Evolutionary conservation across 2,797 vertebrate species (phyloP), one percentile per base, ranked within the genome.

Genomic region (Furcifer pardalis): DNA sequence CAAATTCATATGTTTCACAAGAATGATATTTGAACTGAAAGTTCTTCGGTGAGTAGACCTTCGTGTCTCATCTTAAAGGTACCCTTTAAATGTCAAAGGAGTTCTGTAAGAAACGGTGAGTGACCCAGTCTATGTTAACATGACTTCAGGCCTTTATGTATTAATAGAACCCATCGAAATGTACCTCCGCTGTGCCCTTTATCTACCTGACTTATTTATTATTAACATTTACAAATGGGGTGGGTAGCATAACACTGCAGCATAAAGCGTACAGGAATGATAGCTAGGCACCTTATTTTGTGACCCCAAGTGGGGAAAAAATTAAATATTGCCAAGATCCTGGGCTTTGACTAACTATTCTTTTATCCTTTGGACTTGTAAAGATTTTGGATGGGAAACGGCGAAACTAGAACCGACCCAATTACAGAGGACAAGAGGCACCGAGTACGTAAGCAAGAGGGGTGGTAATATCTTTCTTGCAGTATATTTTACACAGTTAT

Each of bases 301-400:
- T 15, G 3, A 56, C 52, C 13, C 52, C 19, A 56, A 56, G 17
- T 56, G 52, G 52, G 52, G 13, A 56, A 56, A 56, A 56, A 56
- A 84, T 21, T 42, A 13, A 25, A 1, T 37, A 35, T 74, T 75
- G 23, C 72, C 60, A 83, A 52, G 42, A 79, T 66, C 7, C 37
- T 59, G 19, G 42, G 30, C 69, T 49, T 69, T 69, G 35, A 71
- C 79, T 90, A 84, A n/a, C 80, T 62, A 46, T 88, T 23, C 93
- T 21, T 75, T 56, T 86, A 21, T 59, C 66, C 83, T 87, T 79
- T 85, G 90, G 17, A 88, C 85, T 95, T 94, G 93, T 95, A 80
- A 77, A 95, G 93, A 96, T 92, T 95, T 91, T 92, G 83, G 90
- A 46, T 96, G 96, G 95, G 94, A 91, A 91, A 12, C 79, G 79